Evolutionary conservation across 2,113 vertebrate species (phyloP).

Genomic region (Leucoraja erinaceus): DNA sequence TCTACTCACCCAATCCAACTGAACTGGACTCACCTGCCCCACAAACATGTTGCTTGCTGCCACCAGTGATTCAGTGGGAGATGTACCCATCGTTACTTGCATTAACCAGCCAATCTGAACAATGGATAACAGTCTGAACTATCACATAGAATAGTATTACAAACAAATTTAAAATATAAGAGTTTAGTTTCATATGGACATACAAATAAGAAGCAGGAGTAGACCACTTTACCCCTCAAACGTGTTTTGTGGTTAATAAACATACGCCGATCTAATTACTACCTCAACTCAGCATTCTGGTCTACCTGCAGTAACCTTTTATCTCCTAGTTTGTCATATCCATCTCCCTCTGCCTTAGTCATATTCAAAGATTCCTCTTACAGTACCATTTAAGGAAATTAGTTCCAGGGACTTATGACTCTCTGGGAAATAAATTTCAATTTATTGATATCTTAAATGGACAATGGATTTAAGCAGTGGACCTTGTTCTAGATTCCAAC

Average conservation of each 20-base stretch:
- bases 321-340: too few relatives aligned
- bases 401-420: too few relatives aligned
- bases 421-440: too few relatives aligned
- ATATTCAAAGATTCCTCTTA: too few relatives aligned
- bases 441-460: too few relatives aligned
- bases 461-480: too few relatives aligned
- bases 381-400: too few relatives aligned
- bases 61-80: slow-evolving; percentile 72
- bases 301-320: too few relatives aligned
- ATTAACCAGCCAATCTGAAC: slow-evolving; percentile 76
- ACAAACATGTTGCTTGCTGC: slow-evolving; percentile 81
- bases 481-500: too few relatives aligned
- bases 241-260: not conserved
- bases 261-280: not conserved
- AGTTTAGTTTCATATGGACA: not conserved
- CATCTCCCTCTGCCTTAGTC: too few relatives aligned
- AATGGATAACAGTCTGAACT: slow-evolving; percentile 5
- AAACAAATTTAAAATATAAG: not conserved
- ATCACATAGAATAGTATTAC: not conserved
- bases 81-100: slow-evolving; percentile 70
- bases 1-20: not conserved
- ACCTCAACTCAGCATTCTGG: not conserved
- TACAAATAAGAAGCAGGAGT: too few relatives aligned
- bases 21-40: slow-evolving; percentile 61
- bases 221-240: not conserved